These are phyloP conservation scores for Alentia gelatinosa DNA, from an alignment of 2,888 invertebrate genomes.

Conservation along the genomic window DNA sequence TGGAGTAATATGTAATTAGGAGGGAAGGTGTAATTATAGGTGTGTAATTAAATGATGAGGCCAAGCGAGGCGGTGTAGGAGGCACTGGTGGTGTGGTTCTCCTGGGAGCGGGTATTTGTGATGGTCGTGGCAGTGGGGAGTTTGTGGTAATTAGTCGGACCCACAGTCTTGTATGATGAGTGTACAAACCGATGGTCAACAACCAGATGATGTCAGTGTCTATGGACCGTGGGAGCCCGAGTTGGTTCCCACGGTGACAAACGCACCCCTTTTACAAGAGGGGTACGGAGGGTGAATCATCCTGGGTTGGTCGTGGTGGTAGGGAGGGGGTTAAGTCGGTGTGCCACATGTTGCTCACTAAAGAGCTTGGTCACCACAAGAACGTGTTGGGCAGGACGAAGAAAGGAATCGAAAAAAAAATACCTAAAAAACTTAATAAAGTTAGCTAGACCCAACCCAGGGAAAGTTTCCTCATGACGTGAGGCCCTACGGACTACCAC, in stretches of 20 bases:
- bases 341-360: neutral
- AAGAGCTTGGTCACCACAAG: neutral
- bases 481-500: neutral
- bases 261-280: neutral
- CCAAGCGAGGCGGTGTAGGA: too few relatives aligned
- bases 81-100: too few relatives aligned
- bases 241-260: constrained; percentile 39
- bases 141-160: too few relatives aligned
- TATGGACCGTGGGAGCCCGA: constrained; percentile 1
- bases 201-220: neutral
- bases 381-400: neutral
- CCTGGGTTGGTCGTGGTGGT: neutral
- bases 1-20: too few relatives aligned
- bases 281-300: constrained; percentile 6
- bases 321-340: neutral
- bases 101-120: too few relatives aligned
- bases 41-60: too few relatives aligned
- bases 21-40: too few relatives aligned
- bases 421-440: neutral
- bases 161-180: neutral
- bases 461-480: neutral
- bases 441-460: neutral
- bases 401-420: neutral
- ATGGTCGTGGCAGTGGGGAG: too few relatives aligned
- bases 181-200: neutral